A percentile compares a stretch with the other conserved stretches of the same genome.
Conservation (phyloP, 2,888 invertebrate species). For the Eristalinus aeneus region DNA sequence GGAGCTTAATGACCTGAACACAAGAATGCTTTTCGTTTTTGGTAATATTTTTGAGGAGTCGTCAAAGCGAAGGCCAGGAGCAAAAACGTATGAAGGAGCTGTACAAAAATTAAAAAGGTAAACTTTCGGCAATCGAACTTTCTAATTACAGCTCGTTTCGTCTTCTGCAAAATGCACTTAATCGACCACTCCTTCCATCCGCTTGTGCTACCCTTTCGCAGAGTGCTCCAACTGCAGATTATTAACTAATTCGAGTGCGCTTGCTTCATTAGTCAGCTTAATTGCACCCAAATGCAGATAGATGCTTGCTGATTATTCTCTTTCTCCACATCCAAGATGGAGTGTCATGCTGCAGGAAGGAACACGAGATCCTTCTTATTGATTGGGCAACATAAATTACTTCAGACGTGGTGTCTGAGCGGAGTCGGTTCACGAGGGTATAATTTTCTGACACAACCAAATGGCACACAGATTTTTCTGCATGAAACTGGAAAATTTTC, state of each 20-base stretch:
- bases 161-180: background rate
- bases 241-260: constrained; percentile 46
- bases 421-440: background rate
- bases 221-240: constrained; percentile 22
- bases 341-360: background rate
- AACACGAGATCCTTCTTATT: background rate
- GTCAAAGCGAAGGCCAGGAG: background rate
- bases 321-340: background rate
- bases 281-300: constrained; percentile 40
- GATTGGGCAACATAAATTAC: background rate
- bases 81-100: background rate
- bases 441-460: no score
- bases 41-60: background rate
- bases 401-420: background rate
- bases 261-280: constrained; percentile 59
- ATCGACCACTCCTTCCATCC: background rate
- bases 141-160: constrained; percentile 25
- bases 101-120: background rate
- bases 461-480: no score
- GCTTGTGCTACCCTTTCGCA: background rate
- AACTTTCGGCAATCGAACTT: constrained; percentile 8
- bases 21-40: background rate
- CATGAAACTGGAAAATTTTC: background rate
- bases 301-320: constrained; percentile 6
- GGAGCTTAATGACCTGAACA: background rate